Percentiles rank a stretch among this genome's conserved stretches.
These are phyloP conservation scores for Doryteuthis pealeii DNA, from an alignment of 1,140 invertebrate genomes.

Conservation along the genomic window DNA sequence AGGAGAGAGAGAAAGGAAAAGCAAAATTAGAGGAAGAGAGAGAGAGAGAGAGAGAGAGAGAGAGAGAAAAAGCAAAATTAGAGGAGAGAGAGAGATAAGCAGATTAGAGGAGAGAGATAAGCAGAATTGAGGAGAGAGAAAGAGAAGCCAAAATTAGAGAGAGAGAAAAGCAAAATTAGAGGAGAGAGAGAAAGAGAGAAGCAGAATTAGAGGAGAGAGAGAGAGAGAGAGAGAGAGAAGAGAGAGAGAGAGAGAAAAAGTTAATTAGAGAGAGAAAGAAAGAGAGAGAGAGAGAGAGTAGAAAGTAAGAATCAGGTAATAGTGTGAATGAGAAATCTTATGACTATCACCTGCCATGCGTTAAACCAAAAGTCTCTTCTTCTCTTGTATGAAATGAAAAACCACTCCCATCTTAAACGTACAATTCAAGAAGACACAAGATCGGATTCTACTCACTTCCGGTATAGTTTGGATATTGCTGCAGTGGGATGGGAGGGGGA, in stretches of 20 bases:
- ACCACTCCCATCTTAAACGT: no score
- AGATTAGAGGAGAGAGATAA: not conserved
- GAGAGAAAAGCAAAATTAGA: no score
- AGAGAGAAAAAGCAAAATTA: not conserved
- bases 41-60: not conserved
- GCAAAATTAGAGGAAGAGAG: not conserved
- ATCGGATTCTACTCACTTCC: no score
- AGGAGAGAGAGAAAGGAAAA: slow-evolving; percentile 15
- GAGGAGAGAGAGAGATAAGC: not conserved
- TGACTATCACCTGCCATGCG: no score
- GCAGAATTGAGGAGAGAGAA: no score
- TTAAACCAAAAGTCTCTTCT: no score
- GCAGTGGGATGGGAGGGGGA: no score
- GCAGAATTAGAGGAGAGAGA: not conserved
- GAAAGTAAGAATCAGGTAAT: not conserved
- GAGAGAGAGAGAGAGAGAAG: not conserved
- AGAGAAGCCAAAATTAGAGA: not conserved
- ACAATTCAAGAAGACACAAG: no score
- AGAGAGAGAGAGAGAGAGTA: slow-evolving; percentile 7
- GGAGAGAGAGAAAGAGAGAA: not conserved
- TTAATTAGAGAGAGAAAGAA: not conserved
- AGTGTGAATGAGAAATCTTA: not conserved
- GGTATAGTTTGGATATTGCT: no score
- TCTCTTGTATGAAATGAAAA: no score
- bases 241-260: not conserved